phyloP scores from a whole-genome alignment of 1,140 invertebrate species.

The Hesperophylax magnus region DNA sequence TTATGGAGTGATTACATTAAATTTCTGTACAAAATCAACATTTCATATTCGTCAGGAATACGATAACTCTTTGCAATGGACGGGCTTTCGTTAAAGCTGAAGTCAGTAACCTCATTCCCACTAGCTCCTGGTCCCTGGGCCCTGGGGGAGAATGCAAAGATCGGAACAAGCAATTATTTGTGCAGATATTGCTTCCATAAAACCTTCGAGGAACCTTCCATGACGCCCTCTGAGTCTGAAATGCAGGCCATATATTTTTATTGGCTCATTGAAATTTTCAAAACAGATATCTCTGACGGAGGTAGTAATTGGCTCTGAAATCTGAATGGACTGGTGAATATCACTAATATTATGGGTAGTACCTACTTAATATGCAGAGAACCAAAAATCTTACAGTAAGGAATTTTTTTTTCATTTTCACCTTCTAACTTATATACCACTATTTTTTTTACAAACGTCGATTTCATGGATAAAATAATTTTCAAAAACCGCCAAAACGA shows the following conservation, averaged over 20 bases:
- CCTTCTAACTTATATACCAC: too few relatives aligned
- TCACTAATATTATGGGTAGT: too few relatives aligned
- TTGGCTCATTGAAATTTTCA: background rate
- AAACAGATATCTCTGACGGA: constrained; percentile 13
- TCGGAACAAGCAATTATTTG: constrained; percentile 12
- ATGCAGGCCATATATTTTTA: constrained; percentile 5
- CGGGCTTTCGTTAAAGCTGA: background rate
- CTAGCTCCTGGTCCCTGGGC: background rate
- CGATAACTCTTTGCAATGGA: too few relatives aligned
- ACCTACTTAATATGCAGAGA: too few relatives aligned
- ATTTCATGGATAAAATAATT: too few relatives aligned
- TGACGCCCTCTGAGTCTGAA: background rate
- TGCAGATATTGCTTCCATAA: constrained; percentile 25
- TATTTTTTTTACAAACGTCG: too few relatives aligned
- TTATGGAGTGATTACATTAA: too few relatives aligned
- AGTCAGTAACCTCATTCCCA: background rate
- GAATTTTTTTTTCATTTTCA: too few relatives aligned
- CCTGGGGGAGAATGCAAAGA: constrained; percentile 18
- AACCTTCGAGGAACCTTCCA: constrained; percentile 15
- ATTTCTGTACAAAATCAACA: too few relatives aligned
- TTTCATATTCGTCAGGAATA: too few relatives aligned
- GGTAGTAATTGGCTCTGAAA: constrained; percentile 5
- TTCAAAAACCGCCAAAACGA: too few relatives aligned
- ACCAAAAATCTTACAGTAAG: too few relatives aligned
- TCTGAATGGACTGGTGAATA: background rate